Evolutionary conservation across 2,888 invertebrate species (phyloP).

Genomic region (Hedychridium roseum): DNA sequence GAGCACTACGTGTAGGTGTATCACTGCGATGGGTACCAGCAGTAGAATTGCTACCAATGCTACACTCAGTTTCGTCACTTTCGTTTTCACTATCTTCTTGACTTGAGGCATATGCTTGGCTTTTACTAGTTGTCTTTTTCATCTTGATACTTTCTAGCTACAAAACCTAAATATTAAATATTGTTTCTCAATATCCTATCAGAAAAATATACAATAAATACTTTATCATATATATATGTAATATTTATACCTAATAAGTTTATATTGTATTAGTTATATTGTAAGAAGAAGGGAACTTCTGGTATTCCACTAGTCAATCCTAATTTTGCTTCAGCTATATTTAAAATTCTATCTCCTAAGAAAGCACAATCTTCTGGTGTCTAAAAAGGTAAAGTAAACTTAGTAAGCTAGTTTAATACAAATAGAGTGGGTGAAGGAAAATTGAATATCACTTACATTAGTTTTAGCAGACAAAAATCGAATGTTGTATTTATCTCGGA

Average conservation of each 20-base stretch:
- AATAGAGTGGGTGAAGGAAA: not conserved
- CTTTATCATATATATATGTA: too few species aligned
- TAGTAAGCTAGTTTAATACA: not conserved
- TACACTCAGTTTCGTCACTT: conserved; percentile 61
- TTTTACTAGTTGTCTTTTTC: conserved; percentile 52
- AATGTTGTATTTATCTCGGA: conserved; percentile 51
- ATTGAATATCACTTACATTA: conserved; percentile 40
- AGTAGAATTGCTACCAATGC: conserved; percentile 61
- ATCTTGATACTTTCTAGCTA: conserved; percentile 35
- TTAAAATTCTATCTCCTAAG: conserved; percentile 49
- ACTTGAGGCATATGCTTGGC: conserved; percentile 54
- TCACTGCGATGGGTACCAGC: conserved; percentile 61
- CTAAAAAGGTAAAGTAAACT: conserved; percentile 27
- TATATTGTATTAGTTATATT: conserved; percentile 5
- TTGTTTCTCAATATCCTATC: too few species aligned
- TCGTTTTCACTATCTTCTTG: conserved; percentile 61
- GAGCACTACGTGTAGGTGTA: conserved; percentile 57
- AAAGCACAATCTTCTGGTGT: conserved; percentile 31
- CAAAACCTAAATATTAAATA: too few species aligned
- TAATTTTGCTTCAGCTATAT: conserved; percentile 43
- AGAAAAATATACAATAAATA: too few species aligned
- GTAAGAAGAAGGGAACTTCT: not conserved
- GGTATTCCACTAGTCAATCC: conserved; percentile 50
- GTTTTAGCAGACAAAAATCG: conserved; percentile 48
- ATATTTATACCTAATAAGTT: too few species aligned